Conservation (phyloP, 2,888 invertebrate genomes). For the Nemotelus nigrinus region DNA sequence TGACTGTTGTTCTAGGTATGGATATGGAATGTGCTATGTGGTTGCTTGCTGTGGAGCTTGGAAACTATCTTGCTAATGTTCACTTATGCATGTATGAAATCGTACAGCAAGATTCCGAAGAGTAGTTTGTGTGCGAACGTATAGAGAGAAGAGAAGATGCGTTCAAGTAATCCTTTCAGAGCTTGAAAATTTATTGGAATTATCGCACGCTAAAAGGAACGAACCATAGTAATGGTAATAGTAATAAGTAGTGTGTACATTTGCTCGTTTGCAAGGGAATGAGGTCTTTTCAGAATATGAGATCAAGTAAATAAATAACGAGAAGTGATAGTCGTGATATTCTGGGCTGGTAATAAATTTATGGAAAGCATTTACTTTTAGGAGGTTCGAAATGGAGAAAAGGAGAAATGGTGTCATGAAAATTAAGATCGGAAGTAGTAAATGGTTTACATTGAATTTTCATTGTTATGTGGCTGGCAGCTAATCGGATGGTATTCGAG, state of each 20-base stretch:
- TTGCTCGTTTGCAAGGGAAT: background rate
- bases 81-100: background rate
- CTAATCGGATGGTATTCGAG: no score
- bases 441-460: no score
- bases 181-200: constrained; percentile 11
- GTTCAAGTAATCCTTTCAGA: constrained; percentile 5
- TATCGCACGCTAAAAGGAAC: background rate
- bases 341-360: no score
- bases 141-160: background rate
- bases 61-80: background rate
- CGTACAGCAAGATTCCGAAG: no score
- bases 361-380: no score
- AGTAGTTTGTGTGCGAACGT: background rate
- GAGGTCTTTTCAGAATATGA: background rate
- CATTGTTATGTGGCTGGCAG: no score
- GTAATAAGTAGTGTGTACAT: background rate
- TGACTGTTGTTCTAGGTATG: no score
- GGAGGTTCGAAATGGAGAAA: no score
- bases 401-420: no score
- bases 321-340: no score
- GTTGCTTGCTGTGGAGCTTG: background rate
- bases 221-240: background rate
- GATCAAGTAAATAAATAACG: background rate
- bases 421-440: no score
- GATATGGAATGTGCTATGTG: no score